A percentile compares a stretch with the other conserved stretches of the same genome.
Conservation (phyloP, 2,113 vertebrate species). For the Thalassoma bifasciatum region DNA sequence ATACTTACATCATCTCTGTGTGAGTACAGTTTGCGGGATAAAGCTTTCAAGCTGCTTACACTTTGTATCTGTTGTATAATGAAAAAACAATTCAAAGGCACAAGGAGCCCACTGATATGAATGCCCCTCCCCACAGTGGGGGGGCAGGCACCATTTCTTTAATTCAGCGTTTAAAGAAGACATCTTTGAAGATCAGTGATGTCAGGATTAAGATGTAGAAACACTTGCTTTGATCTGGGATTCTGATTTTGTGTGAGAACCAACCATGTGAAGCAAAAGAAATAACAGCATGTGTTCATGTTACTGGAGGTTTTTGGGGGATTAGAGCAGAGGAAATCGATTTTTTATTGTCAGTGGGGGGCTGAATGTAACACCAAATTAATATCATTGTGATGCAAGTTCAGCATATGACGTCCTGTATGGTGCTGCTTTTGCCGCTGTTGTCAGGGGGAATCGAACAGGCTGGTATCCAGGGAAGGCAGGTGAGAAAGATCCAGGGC, state of each 20-base stretch:
- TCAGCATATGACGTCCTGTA: not conserved
- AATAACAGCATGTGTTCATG: not conserved
- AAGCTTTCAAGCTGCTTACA: conserved; percentile 7
- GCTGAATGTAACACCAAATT: not conserved
- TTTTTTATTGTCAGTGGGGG: not conserved
- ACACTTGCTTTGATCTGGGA: conserved; percentile 10
- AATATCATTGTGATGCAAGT: not conserved
- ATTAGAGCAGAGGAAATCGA: not conserved
- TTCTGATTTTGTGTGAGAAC: conserved; percentile 1
- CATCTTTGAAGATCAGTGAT: conserved; percentile 8
- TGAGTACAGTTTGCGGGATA: conserved; percentile 14
- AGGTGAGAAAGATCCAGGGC: too few species aligned
- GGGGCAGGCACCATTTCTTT: not conserved
- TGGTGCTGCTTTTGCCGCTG: not conserved
- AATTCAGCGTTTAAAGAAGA: not conserved
- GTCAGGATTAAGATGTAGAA: not conserved
- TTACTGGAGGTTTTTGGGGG: not conserved
- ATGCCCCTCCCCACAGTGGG: not conserved
- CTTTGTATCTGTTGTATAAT: conserved; percentile 4
- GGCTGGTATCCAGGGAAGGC: too few species aligned
- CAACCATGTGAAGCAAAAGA: conserved; percentile 9
- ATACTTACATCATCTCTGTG: conserved; percentile 5
- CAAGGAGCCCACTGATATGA: conserved; percentile 23
- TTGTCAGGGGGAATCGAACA: not conserved
- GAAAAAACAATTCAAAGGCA: conserved; percentile 2